These are phyloP conservation scores for Synanthedon tipuliformis DNA, from an alignment of 2,888 invertebrate species.

Conservation along the genomic window DNA sequence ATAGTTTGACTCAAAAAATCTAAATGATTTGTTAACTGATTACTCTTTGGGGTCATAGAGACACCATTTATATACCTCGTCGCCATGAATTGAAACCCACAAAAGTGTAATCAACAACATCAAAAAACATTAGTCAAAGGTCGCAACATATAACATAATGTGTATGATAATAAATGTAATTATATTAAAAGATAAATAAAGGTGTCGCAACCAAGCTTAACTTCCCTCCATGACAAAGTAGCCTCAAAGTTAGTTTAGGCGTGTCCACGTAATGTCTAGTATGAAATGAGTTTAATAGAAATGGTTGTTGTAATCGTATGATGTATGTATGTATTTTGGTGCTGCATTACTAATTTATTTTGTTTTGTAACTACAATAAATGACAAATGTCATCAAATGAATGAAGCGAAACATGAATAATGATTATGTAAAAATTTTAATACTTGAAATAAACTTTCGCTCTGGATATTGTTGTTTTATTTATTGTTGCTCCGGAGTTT, in stretches of 20 bases:
- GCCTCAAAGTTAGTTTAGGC: slow-evolving; percentile 1
- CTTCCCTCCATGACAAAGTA: no score
- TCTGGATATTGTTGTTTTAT: slow-evolving; percentile 37
- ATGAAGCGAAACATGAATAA: slow-evolving; percentile 52
- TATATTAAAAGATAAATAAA: no score
- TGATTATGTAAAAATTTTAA: slow-evolving; percentile 58
- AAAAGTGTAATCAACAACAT: no score
- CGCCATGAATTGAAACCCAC: no score
- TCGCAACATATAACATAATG: no score
- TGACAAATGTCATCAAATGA: slow-evolving; percentile 45
- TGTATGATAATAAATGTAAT: no score
- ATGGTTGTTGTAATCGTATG: slow-evolving; percentile 15
- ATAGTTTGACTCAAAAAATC: no score
- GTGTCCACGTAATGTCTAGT: slow-evolving; percentile 30
- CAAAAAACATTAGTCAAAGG: no score
- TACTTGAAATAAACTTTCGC: slow-evolving; percentile 61
- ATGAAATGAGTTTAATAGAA: slow-evolving; percentile 7
- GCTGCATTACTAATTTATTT: slow-evolving; percentile 69
- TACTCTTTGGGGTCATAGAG: no score
- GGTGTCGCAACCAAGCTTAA: no score
- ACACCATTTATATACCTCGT: no score
- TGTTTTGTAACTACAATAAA: slow-evolving; percentile 39
- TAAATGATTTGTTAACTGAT: no score
- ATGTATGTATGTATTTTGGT: slow-evolving; percentile 64
- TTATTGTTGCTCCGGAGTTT: slow-evolving; percentile 6